Base-by-base conservation (phyloP, 2,888 invertebrate species). In the Neocrepidodera transversa region DNA sequence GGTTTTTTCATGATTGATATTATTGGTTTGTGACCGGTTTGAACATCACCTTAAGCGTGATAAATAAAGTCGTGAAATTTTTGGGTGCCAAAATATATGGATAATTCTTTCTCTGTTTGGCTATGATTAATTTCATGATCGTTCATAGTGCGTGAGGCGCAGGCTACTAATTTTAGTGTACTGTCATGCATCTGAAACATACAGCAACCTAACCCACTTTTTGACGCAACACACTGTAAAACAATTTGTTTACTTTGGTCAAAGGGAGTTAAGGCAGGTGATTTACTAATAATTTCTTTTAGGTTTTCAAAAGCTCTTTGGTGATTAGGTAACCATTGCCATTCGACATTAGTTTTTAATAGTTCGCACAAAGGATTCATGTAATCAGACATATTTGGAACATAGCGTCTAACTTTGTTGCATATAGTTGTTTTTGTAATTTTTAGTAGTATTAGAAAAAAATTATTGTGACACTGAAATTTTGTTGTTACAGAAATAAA, bases 21-120 rank as follows among this genome's bases (percentile, higher is more conserved):
- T 2, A 28, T 28, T 10, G 28, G 28, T 28, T 32, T 32, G 13
- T 32, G 32, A 32, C 11, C 32, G 3, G 32, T 13, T 13, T 32
- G 32, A 1, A 68, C 66, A 49, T 65, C 61, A n/a, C 59, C 63
- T 1, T 48, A 28, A 10, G 10, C 4, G 2, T 38, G 2, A 56
- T 66, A 65, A 16, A 68, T 63, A 53, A 63, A 67, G 47, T 64
- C 20, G 43, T 68, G 60, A 50, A 62, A 64, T 57, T 66, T 68
- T 54, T 64, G 60, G 13, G 50, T 57, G 17, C 60, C 48, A 51
- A 45, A 66, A 43, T 60, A 65, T n/a, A 66, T 64, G 3, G 61
- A 26, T 7, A 67, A 32, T 43, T 66, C 64, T 56, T 64, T 67
- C 49, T 66, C 64, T 1, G 67, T 16, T 10, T 38, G 38, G 38